Percentiles rank a stretch among this genome's conserved stretches.
Conservation (phyloP, 2,888 invertebrate genomes). For the Hesperia comma region DNA sequence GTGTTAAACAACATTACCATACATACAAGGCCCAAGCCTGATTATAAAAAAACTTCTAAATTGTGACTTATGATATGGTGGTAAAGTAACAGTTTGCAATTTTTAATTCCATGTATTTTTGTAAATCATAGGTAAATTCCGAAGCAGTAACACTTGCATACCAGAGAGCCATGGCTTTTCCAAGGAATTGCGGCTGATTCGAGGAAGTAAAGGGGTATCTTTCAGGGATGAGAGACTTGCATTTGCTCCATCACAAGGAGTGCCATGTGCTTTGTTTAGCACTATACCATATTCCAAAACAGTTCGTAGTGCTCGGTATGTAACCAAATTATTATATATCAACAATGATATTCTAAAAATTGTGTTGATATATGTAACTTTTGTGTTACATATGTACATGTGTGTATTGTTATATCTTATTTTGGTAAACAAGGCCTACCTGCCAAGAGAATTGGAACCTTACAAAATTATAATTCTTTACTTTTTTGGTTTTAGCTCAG, state of each 20-base stretch:
- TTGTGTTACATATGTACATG: no score
- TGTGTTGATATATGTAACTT: no score
- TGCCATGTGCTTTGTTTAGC: slow-evolving; percentile 94
- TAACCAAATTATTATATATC: slow-evolving; percentile 23
- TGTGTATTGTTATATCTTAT: no score
- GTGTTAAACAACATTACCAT: no score
- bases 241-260: slow-evolving; percentile 89
- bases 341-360: background rate
- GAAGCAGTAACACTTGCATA: slow-evolving; percentile 79
- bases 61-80: no score
- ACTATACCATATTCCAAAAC: slow-evolving; percentile 92
- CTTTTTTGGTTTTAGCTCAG: slow-evolving; percentile 69
- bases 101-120: background rate
- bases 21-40: no score
- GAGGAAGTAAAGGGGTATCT: slow-evolving; percentile 85
- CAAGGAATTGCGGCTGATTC: slow-evolving; percentile 85
- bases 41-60: no score
- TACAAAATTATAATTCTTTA: background rate
- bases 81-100: no score
- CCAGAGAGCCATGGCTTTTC: slow-evolving; percentile 81
- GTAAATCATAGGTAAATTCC: slow-evolving; percentile 70
- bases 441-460: no score
- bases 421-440: no score
- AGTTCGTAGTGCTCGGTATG: slow-evolving; percentile 83
- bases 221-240: slow-evolving; percentile 92